phyloP scores from a whole-genome alignment of 1,140 invertebrate genomes.

The Brachionus rubens region DNA sequence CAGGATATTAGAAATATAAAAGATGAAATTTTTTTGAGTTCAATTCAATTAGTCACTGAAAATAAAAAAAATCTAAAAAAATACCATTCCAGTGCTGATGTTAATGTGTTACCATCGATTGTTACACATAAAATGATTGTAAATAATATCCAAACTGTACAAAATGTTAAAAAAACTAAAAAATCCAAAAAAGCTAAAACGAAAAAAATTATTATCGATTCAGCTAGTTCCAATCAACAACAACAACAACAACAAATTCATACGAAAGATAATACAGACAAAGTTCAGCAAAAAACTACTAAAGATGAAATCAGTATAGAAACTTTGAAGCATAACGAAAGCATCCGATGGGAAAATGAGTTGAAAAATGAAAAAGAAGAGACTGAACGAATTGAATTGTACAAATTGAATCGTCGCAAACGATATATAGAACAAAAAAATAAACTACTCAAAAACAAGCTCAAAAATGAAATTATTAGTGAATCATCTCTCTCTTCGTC shows the following conservation, averaged over 20 bases:
- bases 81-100: neutral
- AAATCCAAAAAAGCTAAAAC: neutral
- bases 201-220: too few species aligned
- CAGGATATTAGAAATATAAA: neutral
- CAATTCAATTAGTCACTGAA: neutral
- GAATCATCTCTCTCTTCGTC: slow-evolving; percentile 1
- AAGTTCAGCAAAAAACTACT: neutral
- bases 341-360: slow-evolving; percentile 41
- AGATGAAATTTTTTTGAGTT: neutral
- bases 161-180: neutral
- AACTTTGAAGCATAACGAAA: neutral
- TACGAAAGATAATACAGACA: neutral
- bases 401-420: slow-evolving; percentile 43
- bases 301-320: neutral
- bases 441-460: neutral
- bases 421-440: slow-evolving; percentile 35
- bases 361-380: neutral
- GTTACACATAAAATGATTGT: neutral
- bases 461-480: neutral
- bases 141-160: neutral
- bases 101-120: neutral
- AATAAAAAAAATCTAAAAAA: neutral
- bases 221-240: too few species aligned
- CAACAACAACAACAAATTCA: neutral
- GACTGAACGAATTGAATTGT: slow-evolving; percentile 22